Evolutionary conservation across 2,888 invertebrate species (phyloP), one percentile per base, ranked within the genome.

Genomic region (Ypsolopha sequella): DNA sequence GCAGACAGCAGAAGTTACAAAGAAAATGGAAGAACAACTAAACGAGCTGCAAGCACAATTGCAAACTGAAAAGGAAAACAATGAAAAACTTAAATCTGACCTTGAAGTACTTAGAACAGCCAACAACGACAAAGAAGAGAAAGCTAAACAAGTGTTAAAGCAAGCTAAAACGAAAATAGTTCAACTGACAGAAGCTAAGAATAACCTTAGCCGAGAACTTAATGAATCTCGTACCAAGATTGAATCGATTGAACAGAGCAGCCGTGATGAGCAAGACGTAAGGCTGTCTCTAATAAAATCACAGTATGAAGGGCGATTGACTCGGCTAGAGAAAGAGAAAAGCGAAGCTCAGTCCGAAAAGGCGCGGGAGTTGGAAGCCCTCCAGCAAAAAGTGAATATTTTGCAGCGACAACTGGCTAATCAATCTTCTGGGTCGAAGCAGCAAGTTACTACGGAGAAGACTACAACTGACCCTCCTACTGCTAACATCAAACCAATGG

Each of bases 401-500:
- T 67, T 93, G 51, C 92, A 92, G 61, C 87, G 93, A 9, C 93
- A 92, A 65, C 89, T 93, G 57, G 91, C 91, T 6, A 89, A 88
- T 47, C 93, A 93, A 66, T 89, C 94, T 14, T 90, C 91, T 41
- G 89, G 90, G 2, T 90, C 92, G 61, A 89, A 93, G 56, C 87
- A 91, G 61, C 80, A 91, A 65, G 76, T 89, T 54, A 66, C 76
- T 1, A 62, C 76, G 8, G 90, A 90, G 50, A 90, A 90, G 64
- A 76, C 87, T 2, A 86, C 87, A 9, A 85, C 87, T 3, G 90
- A 90, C 38, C 89, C 90, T 9, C 89, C 89, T 0, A 97, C 96
- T 0, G 97, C 97, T 6, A 97, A 97, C 70, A 97, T 97, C 44
- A 95, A 96, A 73, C 97, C 97, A 0, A 95, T 97, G 93, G 94